phyloP scores from a whole-genome alignment of 1,140 invertebrate genomes.

The Kradibia gibbosae region DNA sequence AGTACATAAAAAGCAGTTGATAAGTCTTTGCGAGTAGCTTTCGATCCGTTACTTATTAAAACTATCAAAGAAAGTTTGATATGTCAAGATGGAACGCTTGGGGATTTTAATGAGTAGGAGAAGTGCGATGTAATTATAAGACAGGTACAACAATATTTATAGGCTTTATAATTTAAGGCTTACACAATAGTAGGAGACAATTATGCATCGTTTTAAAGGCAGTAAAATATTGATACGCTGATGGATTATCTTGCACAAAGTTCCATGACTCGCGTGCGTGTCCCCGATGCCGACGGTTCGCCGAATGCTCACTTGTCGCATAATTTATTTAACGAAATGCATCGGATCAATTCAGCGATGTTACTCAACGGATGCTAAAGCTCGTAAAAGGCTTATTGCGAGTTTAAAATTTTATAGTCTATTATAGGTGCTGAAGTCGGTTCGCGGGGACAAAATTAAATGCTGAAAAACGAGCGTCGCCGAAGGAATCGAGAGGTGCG shows the following conservation, averaged over 20 bases:
- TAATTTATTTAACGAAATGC: neutral
- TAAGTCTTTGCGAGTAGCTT: too few species aligned
- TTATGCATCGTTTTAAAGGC: slow-evolving; percentile 8
- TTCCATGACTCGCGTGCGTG: neutral
- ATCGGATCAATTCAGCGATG: neutral
- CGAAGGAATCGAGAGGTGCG: neutral
- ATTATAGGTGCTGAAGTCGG: neutral
- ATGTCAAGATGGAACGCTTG: too few species aligned
- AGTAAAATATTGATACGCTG: slow-evolving; percentile 19
- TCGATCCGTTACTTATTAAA: too few species aligned
- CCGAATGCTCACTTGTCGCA: neutral
- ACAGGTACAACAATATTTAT: neutral
- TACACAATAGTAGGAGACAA: neutral
- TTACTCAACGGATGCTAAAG: neutral
- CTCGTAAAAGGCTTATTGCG: neutral
- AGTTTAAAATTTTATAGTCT: neutral
- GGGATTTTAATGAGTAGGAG: neutral
- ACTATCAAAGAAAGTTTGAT: too few species aligned
- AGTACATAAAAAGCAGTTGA: too few species aligned
- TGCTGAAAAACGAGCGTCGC: neutral
- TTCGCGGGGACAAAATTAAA: neutral
- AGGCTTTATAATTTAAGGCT: neutral
- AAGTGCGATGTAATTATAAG: neutral
- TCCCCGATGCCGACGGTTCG: slow-evolving; percentile 13
- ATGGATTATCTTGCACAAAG: slow-evolving; percentile 7